phyloP scores from a whole-genome alignment of 2,113 vertebrate genomes.

The Bolborhynchus lineola region DNA sequence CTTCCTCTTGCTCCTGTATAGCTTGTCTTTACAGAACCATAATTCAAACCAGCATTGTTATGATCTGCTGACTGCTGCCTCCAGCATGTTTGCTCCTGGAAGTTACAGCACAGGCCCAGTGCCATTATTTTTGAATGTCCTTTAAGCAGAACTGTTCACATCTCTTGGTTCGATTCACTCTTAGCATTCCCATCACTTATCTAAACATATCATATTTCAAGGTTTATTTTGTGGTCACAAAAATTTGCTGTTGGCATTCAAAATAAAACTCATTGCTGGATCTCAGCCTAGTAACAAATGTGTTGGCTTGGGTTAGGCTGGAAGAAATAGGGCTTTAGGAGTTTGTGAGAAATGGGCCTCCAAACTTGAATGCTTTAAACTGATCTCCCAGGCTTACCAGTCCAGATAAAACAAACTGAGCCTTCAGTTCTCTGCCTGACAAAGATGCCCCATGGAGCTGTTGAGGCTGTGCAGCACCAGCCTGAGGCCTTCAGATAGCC shows the following conservation, averaged over 20 bases:
- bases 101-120: neutral
- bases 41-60: neutral
- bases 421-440: neutral
- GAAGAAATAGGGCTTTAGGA: neutral
- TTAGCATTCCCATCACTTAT: constrained; percentile 10
- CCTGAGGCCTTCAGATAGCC: neutral
- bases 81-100: neutral
- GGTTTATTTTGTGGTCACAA: constrained; percentile 37
- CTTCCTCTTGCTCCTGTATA: neutral
- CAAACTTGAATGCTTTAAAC: neutral
- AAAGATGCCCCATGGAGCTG: neutral
- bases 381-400: neutral
- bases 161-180: constrained; percentile 4
- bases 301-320: neutral
- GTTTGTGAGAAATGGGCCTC: neutral
- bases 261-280: constrained; percentile 13
- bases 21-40: neutral
- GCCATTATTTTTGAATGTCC: constrained; percentile 1
- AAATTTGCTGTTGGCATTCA: constrained; percentile 29
- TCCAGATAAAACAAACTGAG: neutral
- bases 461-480: neutral
- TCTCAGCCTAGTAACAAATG: neutral
- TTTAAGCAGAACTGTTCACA: constrained; percentile 23
- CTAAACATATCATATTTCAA: constrained; percentile 32
- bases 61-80: neutral